Evolutionary conservation across 2,888 invertebrate species (phyloP), one percentile per base, ranked within the genome.

Genomic region (Dermolepida albohirtum): DNA sequence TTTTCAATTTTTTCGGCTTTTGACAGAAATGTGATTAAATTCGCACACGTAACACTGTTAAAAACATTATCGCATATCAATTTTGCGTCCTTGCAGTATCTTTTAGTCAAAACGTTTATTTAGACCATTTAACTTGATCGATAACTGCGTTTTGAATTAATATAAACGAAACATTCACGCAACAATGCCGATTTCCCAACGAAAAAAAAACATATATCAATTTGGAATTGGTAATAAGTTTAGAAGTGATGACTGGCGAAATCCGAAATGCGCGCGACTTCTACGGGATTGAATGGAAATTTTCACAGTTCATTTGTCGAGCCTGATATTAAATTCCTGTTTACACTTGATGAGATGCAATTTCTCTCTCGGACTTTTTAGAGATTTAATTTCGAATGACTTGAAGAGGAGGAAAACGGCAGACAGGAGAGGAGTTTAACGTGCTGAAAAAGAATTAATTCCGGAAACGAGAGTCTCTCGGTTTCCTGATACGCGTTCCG

Each of bases 401-500:
- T 52, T 29, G 51, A 52, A 34, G 62, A 43, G 12, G 43, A 44
- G 17, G 34, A 34, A 27, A 59, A 27, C 47, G 29, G 27, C 22
- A 27, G 34, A 62, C 27, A 43, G 29, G 55, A 27, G 29, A 7
- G 29, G n/a, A 49, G 41, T 34, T 34, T 34, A 34, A 34, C 39
- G 39, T 22, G 62, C 44, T 17, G 47, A 52, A 47, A 54, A 44
- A 40, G 47, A 67, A 63, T 63, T 74, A 74, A 74, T 75, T 50
- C 59, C 59, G 41, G 49, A 49, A 49, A 57, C 27, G 66, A 50
- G 39, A 50, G 50, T 8, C 22, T 27, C 55, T 55, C n/a, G 43
- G 50, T 27, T 41, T 41, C 49, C 49, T 49, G 40, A 63, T 17
- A 44, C 14, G 27, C 41, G 14, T 16, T 22, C 29, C 40, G 52